Evolutionary conservation across 2,888 invertebrate species (phyloP), one percentile per base, ranked within the genome.

Genomic region (Rhogogaster chlorosoma): DNA sequence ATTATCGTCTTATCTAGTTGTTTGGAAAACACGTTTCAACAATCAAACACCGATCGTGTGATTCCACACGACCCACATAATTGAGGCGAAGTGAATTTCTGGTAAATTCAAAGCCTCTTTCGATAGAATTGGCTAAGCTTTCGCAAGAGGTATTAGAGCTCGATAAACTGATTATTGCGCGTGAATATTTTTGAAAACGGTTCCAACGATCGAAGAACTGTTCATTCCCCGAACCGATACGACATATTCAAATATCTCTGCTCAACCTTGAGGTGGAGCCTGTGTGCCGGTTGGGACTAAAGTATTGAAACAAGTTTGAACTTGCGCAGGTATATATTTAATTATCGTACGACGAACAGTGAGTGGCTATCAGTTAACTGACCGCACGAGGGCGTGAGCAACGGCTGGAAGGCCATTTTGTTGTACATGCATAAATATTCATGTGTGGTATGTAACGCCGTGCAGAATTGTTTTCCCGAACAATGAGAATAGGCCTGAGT

Each of bases 241-340:
- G 12, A 61, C 61, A 10, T 61, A 26, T 61, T 61, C 26, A 61
- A 61, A 61, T 26, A 61, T 3, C 12, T 61, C n/a, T 26, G 12
- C 61, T 1, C 61, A 61, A 61, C 26, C 61, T 61, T 61, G 12
- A 26, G 26, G 26, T 61, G 61, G 61, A 26, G 61, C 10, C 61
- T 61, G 10, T 26, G 61, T 61, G 26, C 26, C 22, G 26, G 61
- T 61, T 61, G 1, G 61, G 26, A 61, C 18, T 26, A 26, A 26
- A 26, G 61, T 9, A 61, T 61, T 10, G 61, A 61, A 26, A 61
- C 61, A 26, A 61, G 61, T 61, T 61, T 22, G 61, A 61, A 61
- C 61, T 26, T 61, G 61, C 26, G 61, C 61, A 61, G 61, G 61
- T 61, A 61, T 61, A 26, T 61, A 61, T 61, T 61, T 61, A 26